phyloP scores from a whole-genome alignment of 1,140 invertebrate genomes.

The Neomicropteryx cornuta region DNA sequence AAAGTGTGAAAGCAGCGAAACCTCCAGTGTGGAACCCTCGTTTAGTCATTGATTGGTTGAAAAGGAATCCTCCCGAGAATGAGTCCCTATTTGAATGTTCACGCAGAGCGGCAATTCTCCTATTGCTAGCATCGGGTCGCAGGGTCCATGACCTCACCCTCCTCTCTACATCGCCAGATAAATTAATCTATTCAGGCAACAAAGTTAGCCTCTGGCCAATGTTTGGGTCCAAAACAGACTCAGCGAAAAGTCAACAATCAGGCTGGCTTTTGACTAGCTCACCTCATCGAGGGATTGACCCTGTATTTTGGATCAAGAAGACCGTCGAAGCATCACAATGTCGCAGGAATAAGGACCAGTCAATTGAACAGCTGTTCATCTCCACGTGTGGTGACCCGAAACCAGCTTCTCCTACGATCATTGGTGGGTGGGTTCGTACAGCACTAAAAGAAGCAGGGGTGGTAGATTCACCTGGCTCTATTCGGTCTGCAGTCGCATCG shows the following conservation, averaged over 20 bases:
- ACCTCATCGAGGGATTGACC: conserved; percentile 12
- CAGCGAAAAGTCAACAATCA: conserved; percentile 17
- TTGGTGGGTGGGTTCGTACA: conserved; percentile 21
- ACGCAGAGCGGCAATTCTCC: conserved; percentile 12
- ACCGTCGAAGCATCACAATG: conserved; percentile 1
- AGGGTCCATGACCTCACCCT: conserved; percentile 24
- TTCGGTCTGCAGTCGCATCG: conserved; percentile 20
- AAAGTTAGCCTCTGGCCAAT: conserved; percentile 18
- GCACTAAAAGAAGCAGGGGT: conserved; percentile 16
- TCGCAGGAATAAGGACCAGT: not conserved
- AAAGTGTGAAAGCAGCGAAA: conserved; percentile 10
- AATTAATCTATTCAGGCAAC: conserved; percentile 12
- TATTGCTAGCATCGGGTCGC: conserved; percentile 22
- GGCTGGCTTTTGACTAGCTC: conserved; percentile 17
- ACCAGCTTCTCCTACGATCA: conserved; percentile 19
- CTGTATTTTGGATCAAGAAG: conserved; percentile 13
- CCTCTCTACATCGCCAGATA: conserved; percentile 10
- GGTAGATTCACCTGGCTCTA: conserved; percentile 17
- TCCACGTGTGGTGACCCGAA: conserved; percentile 13
- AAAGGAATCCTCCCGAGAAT: conserved; percentile 4
- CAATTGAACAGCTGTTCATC: conserved; percentile 15
- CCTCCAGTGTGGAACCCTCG: conserved; percentile 10
- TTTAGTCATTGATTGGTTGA: conserved; percentile 12
- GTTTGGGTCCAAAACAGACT: conserved; percentile 25
- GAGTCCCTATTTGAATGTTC: conserved; percentile 17